Percentiles rank a stretch among this genome's conserved stretches.
phyloP scores from a whole-genome alignment of 1,140 invertebrate genomes.

The Galleria mellonella region DNA sequence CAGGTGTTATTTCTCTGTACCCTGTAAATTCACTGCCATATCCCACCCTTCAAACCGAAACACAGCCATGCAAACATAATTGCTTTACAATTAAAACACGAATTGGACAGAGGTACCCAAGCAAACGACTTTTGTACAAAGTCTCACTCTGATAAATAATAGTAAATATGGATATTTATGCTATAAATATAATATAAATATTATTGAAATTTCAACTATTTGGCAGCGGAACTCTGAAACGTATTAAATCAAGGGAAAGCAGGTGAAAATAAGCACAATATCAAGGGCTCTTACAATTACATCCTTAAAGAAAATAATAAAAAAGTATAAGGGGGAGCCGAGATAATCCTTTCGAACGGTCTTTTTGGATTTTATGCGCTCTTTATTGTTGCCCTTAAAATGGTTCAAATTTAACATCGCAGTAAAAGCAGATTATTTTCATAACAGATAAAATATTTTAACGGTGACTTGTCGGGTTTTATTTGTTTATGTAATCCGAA shows the following conservation, averaged over 20 bases:
- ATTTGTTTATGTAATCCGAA: conserved; percentile 63
- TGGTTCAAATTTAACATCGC: conserved; percentile 62
- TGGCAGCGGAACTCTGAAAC: too few relatives aligned
- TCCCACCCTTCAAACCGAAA: too few relatives aligned
- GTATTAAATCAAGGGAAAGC: conserved; percentile 1
- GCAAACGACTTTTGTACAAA: too few relatives aligned
- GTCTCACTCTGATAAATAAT: too few relatives aligned
- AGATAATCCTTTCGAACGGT: conserved; percentile 58
- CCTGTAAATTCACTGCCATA: too few relatives aligned
- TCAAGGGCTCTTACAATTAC: conserved; percentile 8
- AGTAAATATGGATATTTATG: too few relatives aligned
- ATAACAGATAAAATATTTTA: conserved; percentile 72
- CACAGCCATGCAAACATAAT: too few relatives aligned
- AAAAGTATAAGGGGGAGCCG: conserved; percentile 6
- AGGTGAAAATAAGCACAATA: not conserved
- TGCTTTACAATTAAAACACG: too few relatives aligned
- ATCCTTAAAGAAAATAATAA: conserved; percentile 20
- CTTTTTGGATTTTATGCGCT: conserved; percentile 48
- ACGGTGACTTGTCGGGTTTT: conserved; percentile 51
- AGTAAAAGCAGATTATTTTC: conserved; percentile 68
- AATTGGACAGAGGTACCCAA: too few relatives aligned
- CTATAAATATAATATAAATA: too few relatives aligned
- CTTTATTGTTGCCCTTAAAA: conserved; percentile 59
- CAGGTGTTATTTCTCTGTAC: too few relatives aligned
- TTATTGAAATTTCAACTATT: too few relatives aligned